Percentiles rank a stretch among this genome's conserved stretches.
Evolutionary conservation across 2,797 vertebrate species (phyloP).

Genomic region (Lepilemur septentrionalis): DNA sequence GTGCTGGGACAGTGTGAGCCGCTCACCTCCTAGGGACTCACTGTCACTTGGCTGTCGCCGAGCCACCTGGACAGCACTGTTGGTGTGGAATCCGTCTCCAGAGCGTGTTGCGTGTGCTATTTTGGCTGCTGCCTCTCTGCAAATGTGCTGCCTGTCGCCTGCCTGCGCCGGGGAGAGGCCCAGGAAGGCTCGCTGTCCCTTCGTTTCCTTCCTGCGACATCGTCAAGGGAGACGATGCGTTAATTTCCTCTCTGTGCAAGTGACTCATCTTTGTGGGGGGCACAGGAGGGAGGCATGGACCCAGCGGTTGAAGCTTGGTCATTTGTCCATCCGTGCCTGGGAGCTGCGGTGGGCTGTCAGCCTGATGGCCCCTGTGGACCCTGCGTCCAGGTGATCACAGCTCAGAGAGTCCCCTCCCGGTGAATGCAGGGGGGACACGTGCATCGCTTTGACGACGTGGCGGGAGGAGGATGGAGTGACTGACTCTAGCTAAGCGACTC

Average conservation of each 20-base stretch:
- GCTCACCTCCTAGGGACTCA: neutral
- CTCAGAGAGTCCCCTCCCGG: no score
- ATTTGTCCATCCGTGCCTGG: neutral
- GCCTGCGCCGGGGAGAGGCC: neutral
- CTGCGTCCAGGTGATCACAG: neutral
- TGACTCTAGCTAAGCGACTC: neutral
- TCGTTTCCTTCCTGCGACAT: neutral
- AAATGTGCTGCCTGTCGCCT: conserved; percentile 45
- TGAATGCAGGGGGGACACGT: neutral
- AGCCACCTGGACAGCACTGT: neutral
- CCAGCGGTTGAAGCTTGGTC: neutral
- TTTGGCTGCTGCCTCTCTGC: conserved; percentile 26
- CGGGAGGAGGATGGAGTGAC: neutral
- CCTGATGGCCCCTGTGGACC: neutral
- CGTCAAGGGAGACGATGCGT: neutral
- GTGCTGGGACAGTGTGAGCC: neutral
- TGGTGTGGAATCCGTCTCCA: neutral
- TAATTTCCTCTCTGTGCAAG: neutral
- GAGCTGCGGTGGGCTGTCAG: neutral
- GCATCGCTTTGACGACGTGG: neutral
- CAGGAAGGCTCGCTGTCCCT: neutral
- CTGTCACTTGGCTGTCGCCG: neutral
- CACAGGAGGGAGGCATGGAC: neutral
- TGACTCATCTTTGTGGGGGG: neutral
- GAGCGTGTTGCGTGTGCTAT: neutral